Evolutionary conservation across 1,140 invertebrate genomes (phyloP), one percentile per base, ranked within the genome.

Genomic region (Drepana arcuata): DNA sequence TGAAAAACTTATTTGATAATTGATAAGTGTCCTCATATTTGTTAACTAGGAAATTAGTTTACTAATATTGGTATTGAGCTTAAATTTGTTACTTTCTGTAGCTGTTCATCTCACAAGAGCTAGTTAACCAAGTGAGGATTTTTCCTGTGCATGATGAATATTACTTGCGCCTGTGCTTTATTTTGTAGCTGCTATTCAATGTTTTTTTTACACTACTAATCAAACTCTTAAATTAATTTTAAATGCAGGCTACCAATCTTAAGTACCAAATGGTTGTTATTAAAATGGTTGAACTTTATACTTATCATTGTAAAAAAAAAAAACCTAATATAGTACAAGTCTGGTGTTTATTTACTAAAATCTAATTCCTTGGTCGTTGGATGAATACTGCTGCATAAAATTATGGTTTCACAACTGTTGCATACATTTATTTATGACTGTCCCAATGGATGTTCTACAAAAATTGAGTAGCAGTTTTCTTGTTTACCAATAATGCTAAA

Each of bases 401-500:
- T 41, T 43, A 44, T 33, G 24, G 6, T 28, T 25, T 26, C 31
- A 29, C 16, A 14, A n/a, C n/a, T n/a, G n/a, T n/a, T n/a, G n/a
- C n/a, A n/a, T n/a, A n/a, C n/a, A n/a, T n/a, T n/a, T n/a, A n/a
- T n/a, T n/a, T n/a, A n/a, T n/a, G n/a, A n/a, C 12, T 41, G 54
- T 62, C 54, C 59, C 59, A 58, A 62, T 63, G 55, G 42, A 56
- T 55, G 21, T 43, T 36, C 48, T 55, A 36, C 35, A 45, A 59
- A 48, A 49, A n/a, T n/a, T n/a, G 46, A 52, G 51, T 56, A 56
- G 51, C 48, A 62, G 50, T 51, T 48, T 48, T 51, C 48, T 55
- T 42, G 42, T 57, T 55, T 66, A 60, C 45, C 10, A 47, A 48
- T 46, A 52, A 57, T 26, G 48, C 62, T 60, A 56, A 44, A 55